Conservation (phyloP, 2,113 vertebrate species). For the Lichenostomus cassidix region DNA sequence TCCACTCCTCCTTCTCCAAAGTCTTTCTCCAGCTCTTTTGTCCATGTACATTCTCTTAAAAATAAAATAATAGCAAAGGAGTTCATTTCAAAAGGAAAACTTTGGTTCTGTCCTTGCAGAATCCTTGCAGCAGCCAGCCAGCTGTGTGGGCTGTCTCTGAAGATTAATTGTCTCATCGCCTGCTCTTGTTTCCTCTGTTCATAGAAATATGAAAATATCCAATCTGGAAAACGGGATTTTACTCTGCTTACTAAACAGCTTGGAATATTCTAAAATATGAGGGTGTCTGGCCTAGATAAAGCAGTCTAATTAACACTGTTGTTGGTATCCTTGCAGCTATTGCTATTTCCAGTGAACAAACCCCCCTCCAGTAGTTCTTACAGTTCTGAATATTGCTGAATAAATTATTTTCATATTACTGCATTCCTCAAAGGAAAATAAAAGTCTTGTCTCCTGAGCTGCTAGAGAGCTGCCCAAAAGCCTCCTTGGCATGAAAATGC, state of each 20-base stretch:
- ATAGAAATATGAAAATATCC: slow-evolving; percentile 60
- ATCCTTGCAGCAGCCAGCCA: slow-evolving; percentile 19
- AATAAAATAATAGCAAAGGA: neutral
- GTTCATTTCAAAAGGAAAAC: slow-evolving; percentile 55
- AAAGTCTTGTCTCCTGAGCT: neutral
- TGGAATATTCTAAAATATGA: neutral
- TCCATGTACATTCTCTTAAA: neutral
- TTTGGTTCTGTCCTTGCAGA: neutral
- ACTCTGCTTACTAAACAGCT: neutral
- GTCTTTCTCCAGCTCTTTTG: neutral
- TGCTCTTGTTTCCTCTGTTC: slow-evolving; percentile 47
- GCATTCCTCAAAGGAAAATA: neutral
- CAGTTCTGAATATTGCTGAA: neutral
- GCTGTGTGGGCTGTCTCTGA: slow-evolving; percentile 66
- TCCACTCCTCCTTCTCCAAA: neutral
- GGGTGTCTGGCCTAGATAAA: neutral
- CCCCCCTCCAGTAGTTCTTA: neutral
- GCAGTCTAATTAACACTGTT: neutral
- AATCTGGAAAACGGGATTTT: slow-evolving; percentile 33
- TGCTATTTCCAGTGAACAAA: neutral
- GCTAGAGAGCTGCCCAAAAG: neutral
- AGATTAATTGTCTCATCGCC: slow-evolving; percentile 58
- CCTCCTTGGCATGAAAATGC: neutral
- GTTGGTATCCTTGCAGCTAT: neutral
- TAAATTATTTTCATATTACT: neutral